Evolutionary conservation across 2,888 invertebrate species (phyloP).

Genomic region (Ophion costatus): DNA sequence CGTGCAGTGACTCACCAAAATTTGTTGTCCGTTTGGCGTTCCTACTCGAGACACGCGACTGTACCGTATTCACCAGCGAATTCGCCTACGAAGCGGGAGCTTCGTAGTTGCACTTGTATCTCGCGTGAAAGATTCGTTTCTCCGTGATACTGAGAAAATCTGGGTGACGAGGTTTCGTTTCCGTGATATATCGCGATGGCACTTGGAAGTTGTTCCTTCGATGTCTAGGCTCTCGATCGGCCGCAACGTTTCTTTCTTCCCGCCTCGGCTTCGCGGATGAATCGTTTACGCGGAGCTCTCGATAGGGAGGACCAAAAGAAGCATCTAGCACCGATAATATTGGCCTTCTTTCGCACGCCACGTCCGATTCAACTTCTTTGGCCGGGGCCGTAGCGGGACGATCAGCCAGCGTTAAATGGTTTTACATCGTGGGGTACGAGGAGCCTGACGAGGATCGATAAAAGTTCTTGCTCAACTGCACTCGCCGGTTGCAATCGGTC

Average conservation of each 20-base stretch:
- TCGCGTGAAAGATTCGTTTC: conserved; percentile 32
- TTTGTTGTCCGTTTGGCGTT: conserved; percentile 61
- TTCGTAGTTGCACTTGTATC: neutral
- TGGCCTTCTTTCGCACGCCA: conserved; percentile 46
- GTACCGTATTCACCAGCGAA: conserved; percentile 54
- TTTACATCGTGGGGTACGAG: conserved; percentile 37
- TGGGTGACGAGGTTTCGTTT: neutral
- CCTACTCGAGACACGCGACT: conserved; percentile 56
- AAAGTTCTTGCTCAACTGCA: conserved; percentile 40
- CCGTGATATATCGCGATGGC: conserved; percentile 14
- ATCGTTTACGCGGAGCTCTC: conserved; percentile 51
- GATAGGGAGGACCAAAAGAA: conserved; percentile 50
- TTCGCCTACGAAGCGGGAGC: neutral
- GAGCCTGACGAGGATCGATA: conserved; percentile 43
- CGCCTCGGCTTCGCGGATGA: conserved; percentile 39
- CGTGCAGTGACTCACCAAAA: conserved; percentile 64
- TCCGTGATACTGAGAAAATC: conserved; percentile 6
- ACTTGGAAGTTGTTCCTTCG: conserved; percentile 27
- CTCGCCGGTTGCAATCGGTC: conserved; percentile 37
- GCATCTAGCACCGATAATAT: conserved; percentile 55
- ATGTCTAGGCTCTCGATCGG: conserved; percentile 16
- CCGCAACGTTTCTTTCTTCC: conserved; percentile 18
- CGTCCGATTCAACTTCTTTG: conserved; percentile 38
- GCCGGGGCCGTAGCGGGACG: conserved; percentile 1
- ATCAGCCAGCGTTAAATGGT: conserved; percentile 44